Conservation (phyloP, 2,113 vertebrate genomes). For the Muscicapa adusta region DNA sequence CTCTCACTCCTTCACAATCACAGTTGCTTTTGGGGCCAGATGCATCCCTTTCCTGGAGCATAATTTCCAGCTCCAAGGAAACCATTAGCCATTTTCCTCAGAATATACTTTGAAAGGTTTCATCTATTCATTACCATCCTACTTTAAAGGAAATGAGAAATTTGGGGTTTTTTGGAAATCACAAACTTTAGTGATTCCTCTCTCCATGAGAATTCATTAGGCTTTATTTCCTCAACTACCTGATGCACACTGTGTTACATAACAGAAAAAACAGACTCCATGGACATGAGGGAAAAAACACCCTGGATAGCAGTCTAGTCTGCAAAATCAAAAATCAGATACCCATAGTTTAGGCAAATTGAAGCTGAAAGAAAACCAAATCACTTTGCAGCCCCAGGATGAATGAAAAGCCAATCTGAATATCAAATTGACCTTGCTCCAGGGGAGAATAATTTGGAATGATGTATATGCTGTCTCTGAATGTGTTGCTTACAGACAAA, state of each 20-base stretch:
- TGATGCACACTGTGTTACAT: neutral
- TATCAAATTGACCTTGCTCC: conserved; percentile 33
- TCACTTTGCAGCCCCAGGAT: conserved; percentile 10
- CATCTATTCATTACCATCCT: neutral
- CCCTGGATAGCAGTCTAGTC: conserved; percentile 1
- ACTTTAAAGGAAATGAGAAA: neutral
- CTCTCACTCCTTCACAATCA: neutral
- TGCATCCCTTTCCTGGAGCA: neutral
- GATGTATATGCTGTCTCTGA: neutral
- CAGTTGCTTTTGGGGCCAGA: neutral
- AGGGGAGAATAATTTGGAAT: conserved; percentile 37
- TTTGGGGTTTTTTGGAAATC: conserved; percentile 36
- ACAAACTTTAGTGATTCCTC: conserved; percentile 40
- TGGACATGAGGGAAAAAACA: neutral
- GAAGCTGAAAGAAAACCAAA: conserved; percentile 48
- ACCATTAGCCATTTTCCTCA: neutral
- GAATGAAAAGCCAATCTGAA: conserved; percentile 49
- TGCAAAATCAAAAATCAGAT: conserved; percentile 42
- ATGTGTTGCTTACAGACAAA: neutral
- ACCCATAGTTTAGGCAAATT: neutral
- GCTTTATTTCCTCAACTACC: conserved; percentile 24
- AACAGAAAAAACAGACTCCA: neutral
- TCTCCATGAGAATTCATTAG: conserved; percentile 29
- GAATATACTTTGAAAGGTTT: neutral
- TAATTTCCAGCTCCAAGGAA: neutral